Base-by-base conservation (phyloP, 2,113 vertebrate species). In the Condylura cristata region DNA sequence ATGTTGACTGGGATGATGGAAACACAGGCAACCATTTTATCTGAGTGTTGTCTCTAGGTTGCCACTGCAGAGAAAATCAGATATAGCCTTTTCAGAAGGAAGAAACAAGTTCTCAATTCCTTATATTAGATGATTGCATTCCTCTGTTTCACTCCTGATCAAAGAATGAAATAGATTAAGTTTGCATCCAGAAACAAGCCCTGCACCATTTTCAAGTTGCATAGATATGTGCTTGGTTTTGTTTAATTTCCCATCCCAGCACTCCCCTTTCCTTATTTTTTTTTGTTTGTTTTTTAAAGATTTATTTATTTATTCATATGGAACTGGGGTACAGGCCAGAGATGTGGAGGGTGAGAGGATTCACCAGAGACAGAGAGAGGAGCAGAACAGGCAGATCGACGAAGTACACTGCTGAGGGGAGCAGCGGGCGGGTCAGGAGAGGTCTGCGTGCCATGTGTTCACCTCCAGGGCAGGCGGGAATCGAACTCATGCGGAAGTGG, bases 1-100 rank as follows among this genome's bases (percentile, higher is more conserved):
- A 78, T 93, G 51, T 63, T 28, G 37, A 65, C 92, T 34, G 41
- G 63, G 20, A 79, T 89, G 44, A 83, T 46, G 34, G 74, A 94
- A 93, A 82, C 68, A 51, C 37, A 86, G 63, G 82, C 51, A 60
- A 65, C 63, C 7, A 66, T 34, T 79, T 83, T 24, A 72, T 63
- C 17, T 70, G 53, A 84, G 66, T 28, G 22, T 71, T 74, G 9
- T 85, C 89, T 87, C 83, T 74, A 79, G 70, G n/a, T 53, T 60
- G 68, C 37, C 53, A 71, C 16, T 39, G 16, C 0, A 74, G 63
- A 80, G 87, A 63, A 71, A 86, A 22, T 60, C 39, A 94, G 74
- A 74, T 30, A 53, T 89, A 82, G 10, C 13, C n/a, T 82, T 84
- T 37, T 18, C 48, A 86, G 63, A 46, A 60, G 61, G 70, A 63